A percentile compares a stretch with the other conserved stretches of the same genome.
Evolutionary conservation across 2,888 invertebrate species (phyloP).

Genomic region (Phaonia tiefii): DNA sequence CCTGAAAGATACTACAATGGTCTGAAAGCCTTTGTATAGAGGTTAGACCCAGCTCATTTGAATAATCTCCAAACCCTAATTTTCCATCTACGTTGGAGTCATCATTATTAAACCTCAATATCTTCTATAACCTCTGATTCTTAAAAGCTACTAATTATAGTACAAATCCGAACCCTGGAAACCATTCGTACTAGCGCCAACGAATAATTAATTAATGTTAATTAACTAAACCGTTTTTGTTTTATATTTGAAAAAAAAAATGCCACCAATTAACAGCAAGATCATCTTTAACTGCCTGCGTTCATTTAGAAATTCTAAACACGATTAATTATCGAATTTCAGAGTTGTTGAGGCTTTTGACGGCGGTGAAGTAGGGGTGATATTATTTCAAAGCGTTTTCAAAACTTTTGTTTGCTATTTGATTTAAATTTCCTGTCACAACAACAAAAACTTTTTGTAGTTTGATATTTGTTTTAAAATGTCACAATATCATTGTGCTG

Average conservation of each 20-base stretch:
- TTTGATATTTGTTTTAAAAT: neutral
- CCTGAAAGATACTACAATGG: too few species aligned
- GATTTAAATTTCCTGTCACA: neutral
- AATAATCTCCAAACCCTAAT: too few species aligned
- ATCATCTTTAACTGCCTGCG: neutral
- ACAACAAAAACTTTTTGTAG: neutral
- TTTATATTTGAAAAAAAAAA: neutral
- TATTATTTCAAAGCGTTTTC: neutral
- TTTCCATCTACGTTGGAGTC: too few species aligned
- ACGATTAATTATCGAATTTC: slow-evolving; percentile 10
- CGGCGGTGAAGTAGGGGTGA: too few species aligned
- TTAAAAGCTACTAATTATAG: too few species aligned
- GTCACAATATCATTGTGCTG: slow-evolving; percentile 21
- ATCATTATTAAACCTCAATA: too few species aligned
- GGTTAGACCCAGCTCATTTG: too few species aligned
- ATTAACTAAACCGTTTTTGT: neutral
- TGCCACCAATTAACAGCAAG: slow-evolving; percentile 3
- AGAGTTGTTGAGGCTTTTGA: neutral
- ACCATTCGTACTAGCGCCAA: too few species aligned
- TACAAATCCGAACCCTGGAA: too few species aligned
- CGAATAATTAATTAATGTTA: slow-evolving; percentile 14
- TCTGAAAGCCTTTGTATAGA: too few species aligned
- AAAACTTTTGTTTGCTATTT: neutral
- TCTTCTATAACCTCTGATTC: too few species aligned
- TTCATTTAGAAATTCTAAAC: slow-evolving; percentile 12